Base-by-base conservation (phyloP, 1,140 invertebrate genomes). In the Caenorhabditis brenneri region DNA sequence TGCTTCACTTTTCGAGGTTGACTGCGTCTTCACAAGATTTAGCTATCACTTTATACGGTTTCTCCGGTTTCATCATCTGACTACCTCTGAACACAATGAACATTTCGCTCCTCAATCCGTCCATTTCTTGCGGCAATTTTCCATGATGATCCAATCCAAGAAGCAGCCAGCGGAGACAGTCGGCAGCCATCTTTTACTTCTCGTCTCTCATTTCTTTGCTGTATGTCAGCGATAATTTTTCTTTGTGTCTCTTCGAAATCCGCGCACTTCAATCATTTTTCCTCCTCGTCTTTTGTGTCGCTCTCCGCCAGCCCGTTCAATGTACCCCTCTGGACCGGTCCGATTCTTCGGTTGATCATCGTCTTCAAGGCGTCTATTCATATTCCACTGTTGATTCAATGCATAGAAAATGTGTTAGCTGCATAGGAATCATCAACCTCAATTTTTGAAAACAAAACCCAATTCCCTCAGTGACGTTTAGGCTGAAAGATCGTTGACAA, bases 171-270 rank as follows among this genome's bases (percentile, higher is more conserved):
- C 33, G n/a, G 19, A 42, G 65, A 42, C 65, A 74, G 65, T 74
- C 24, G 53, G 53, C 53, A 55, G 53, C 53, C 65, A 74, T 74
- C 65, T 46, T 74, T 74, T 46, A 24, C 65, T 15, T 27, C 33
- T 2, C 36, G 9, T n/a, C 65, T 74, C 65, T 74, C 65, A 74
- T 74, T 74, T 74, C 65, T 42, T 74, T 16, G 1, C 15, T 9
- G 5, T 74, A 42, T 46, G 36, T 74, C 65, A 19, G 0, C 65
- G 9, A 74, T 74, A 22, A 74, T 74, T 74, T n/a, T 74, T 74
- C 36, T 46, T 46, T 74, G 65, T 42, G 65, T 74, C 65, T 74
- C 65, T 24, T 24, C 36, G 36, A 39, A 74, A 74, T 74, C 65
- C 36, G 65, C 36, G 65, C 33, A 74, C 65, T 74, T 74, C 65